Evolutionary conservation across 2,888 invertebrate genomes (phyloP).

Genomic region (Strigamia transsilvanica): DNA sequence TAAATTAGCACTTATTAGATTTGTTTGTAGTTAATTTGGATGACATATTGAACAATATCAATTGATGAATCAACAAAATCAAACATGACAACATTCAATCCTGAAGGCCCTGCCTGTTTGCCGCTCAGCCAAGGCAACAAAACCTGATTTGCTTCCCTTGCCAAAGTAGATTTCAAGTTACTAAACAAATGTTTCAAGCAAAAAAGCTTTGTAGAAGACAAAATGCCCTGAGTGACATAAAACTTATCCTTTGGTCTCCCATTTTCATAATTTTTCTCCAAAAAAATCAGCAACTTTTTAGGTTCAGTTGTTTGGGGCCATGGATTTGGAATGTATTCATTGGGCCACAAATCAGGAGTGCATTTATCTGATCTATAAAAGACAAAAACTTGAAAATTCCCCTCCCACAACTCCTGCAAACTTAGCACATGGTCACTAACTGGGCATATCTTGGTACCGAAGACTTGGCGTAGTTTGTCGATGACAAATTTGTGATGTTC

Average conservation of each 20-base stretch:
- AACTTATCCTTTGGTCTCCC: constrained; percentile 71
- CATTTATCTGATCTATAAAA: constrained; percentile 64
- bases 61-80: constrained; percentile 79
- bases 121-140: constrained; percentile 64
- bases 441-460: constrained; percentile 72
- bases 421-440: constrained; percentile 69
- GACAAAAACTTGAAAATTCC: constrained; percentile 68
- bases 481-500: constrained; percentile 74
- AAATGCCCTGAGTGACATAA: constrained; percentile 80
- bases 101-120: constrained; percentile 62
- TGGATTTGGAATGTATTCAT: constrained; percentile 76
- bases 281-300: constrained; percentile 70
- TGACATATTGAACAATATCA: constrained; percentile 72
- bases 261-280: constrained; percentile 69
- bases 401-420: constrained; percentile 70
- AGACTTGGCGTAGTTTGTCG: constrained; percentile 69
- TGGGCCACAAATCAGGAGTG: constrained; percentile 72
- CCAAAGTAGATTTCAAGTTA: constrained; percentile 65
- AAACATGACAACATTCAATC: constrained; percentile 79
- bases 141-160: constrained; percentile 62
- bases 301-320: constrained; percentile 79
- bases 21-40: constrained; percentile 71
- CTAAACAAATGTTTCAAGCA: constrained; percentile 60
- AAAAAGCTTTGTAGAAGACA: constrained; percentile 70
- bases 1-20: not conserved